Base-by-base conservation (phyloP, 2,113 vertebrate genomes). In the Plestiodon gilberti region DNA sequence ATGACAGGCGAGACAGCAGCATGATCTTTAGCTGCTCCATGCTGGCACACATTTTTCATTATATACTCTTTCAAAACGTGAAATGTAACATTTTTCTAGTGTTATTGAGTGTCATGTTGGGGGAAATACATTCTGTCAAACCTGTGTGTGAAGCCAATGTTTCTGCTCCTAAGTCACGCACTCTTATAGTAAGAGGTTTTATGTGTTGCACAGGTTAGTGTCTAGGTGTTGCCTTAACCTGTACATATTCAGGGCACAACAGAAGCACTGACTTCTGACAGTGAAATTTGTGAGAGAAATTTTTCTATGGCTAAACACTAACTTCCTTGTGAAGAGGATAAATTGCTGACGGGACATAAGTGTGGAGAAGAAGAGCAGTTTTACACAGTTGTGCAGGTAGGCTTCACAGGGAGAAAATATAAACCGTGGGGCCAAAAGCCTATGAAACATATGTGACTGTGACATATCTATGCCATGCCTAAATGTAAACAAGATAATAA, bases 61-160 rank as follows among this genome's bases (percentile, higher is more conserved):
- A 59, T 43, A 57, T 79, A 71, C 67, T 59, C 33, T 71, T 79
- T 62, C 55, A 62, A 10, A 48, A n/a, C 59, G 22, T 52, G 40
- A 52, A 76, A 76, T 64, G 20, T 65, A 40, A 64, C 82, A 84
- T 76, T 86, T 86, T 38, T 79, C 55, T 80, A 73, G 20, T 73
- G 35, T 79, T 17, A 71, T 61, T 62, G 65, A 28, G 35, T 71
- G 30, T 64, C 65, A 73, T 25, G 30, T 62, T 73, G 61, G 30
- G 18, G 15, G 6, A 80, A 86, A 73, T 73, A 38, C 38, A 61
- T 86, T 71, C 48, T 80, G 30, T 80, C 57, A 80, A 48, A 43
- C 13, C 25, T 48, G 6, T 38, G 57, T 43, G 69, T 18, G 7
- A 86, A 73, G 55, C 71, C 69, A 86, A 30, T 38, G 43, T 80